Evolutionary conservation across 2,113 vertebrate genomes (phyloP).

Genomic region (Eubucco bourcierii): DNA sequence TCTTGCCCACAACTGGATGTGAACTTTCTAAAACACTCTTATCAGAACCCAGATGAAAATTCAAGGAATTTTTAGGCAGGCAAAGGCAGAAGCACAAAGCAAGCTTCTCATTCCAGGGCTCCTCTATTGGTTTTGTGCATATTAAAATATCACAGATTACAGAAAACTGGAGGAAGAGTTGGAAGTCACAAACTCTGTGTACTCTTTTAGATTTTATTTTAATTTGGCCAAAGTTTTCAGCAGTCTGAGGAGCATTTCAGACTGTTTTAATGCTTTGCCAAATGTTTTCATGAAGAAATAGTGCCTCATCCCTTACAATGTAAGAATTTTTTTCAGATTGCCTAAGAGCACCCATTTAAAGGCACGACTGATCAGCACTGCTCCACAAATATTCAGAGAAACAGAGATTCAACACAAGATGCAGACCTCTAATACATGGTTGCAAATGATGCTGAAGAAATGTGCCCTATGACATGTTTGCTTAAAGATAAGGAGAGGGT

Average conservation of each 20-base stretch:
- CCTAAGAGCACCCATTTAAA: neutral
- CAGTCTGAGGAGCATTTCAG: neutral
- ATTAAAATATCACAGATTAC: neutral
- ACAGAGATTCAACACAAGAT: neutral
- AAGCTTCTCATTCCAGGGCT: neutral
- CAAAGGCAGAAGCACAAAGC: neutral
- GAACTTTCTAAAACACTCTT: neutral
- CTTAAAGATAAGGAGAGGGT: neutral
- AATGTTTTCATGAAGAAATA: neutral
- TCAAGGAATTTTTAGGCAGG: neutral
- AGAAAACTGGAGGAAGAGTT: neutral
- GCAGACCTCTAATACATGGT: neutral
- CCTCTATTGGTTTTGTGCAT: neutral
- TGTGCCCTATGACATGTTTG: neutral
- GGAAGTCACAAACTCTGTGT: neutral
- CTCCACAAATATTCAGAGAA: neutral
- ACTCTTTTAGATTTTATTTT: neutral
- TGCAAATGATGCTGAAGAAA: neutral
- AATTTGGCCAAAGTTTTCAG: neutral
- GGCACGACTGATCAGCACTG: neutral
- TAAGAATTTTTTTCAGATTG: neutral
- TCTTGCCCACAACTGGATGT: neutral
- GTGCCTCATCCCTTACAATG: neutral
- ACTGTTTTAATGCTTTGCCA: neutral
- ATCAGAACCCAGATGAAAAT: neutral